phyloP scores from a whole-genome alignment of 2,113 vertebrate species.

The Pollachius pollachius region DNA sequence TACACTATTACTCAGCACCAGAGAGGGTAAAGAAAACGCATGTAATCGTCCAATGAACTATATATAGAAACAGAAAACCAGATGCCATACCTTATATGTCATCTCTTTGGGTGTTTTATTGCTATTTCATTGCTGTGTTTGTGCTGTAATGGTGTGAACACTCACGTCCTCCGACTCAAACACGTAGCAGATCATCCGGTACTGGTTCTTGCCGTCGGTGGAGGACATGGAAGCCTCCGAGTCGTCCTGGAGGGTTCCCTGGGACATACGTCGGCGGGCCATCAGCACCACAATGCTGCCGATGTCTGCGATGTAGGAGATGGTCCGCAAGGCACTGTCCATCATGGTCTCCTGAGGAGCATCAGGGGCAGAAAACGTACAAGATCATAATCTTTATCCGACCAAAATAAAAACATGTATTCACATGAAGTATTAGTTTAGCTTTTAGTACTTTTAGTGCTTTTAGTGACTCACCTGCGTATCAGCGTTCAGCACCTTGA shows the following conservation, averaged over 20 bases:
- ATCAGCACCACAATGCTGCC: constrained; percentile 96
- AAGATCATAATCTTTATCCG: background rate
- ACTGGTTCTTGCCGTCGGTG: constrained; percentile 88
- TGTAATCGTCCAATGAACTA: too few relatives aligned
- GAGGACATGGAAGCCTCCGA: constrained; percentile 82
- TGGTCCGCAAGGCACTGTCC: constrained; percentile 95
- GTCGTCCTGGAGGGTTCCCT: constrained; percentile 88
- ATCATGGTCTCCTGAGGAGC: constrained; percentile 89
- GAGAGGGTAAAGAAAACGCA: background rate
- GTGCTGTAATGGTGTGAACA: constrained; percentile 25
- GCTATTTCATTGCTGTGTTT: too few relatives aligned
- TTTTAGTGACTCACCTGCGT: constrained; percentile 81
- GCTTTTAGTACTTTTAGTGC: background rate
- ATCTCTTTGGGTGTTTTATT: too few relatives aligned
- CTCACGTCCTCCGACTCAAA: constrained; percentile 98
- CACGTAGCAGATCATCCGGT: constrained; percentile 97
- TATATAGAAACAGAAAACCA: too few relatives aligned
- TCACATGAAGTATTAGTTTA: background rate
- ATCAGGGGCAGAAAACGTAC: constrained; percentile 6
- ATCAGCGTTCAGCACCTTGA: constrained; percentile 97
- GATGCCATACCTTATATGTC: too few relatives aligned
- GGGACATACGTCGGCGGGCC: constrained; percentile 89
- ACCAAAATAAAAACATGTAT: background rate
- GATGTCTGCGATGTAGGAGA: constrained; percentile 97
- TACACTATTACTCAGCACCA: constrained; percentile 34